phyloP scores from a whole-genome alignment of 2,797 vertebrate genomes.

The Gymnothorax javanicus region DNA sequence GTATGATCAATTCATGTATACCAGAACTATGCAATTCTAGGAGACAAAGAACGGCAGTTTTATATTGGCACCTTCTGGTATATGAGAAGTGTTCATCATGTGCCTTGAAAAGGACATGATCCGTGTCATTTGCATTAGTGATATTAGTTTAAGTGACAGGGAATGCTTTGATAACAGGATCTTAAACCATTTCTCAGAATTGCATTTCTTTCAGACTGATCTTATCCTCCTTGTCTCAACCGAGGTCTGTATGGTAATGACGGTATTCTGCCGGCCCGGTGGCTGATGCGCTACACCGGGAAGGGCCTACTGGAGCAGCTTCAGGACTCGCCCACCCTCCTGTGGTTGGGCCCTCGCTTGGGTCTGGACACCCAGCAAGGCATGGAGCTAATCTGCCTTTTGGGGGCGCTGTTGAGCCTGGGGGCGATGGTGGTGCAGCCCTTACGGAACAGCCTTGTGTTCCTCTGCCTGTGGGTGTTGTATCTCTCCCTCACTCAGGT shows the following conservation, averaged over 20 bases:
- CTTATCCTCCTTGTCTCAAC: neutral
- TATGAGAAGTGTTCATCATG: no score
- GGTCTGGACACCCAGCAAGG: conserved; percentile 73
- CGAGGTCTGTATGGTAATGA: conserved; percentile 75
- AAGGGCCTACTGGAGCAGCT: conserved; percentile 71
- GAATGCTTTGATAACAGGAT: neutral
- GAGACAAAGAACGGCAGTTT: no score
- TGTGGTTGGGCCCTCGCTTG: conserved; percentile 71
- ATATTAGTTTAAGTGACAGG: neutral
- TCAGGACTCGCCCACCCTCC: conserved; percentile 68
- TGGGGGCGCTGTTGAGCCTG: conserved; percentile 67
- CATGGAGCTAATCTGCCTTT: conserved; percentile 77
- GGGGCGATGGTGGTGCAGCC: conserved; percentile 63
- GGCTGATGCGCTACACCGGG: conserved; percentile 62
- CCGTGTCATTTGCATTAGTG: no score
- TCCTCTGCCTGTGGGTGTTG: conserved; percentile 68
- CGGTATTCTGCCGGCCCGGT: conserved; percentile 72
- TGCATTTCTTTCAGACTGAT: neutral
- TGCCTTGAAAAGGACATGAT: no score
- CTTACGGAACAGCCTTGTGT: conserved; percentile 68
- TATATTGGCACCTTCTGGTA: no score
- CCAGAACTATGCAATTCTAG: no score
- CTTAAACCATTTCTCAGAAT: neutral
- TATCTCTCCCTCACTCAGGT: conserved; percentile 77
- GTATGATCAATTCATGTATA: no score